Evolutionary conservation across 2,797 vertebrate genomes (phyloP), one percentile per base, ranked within the genome.

Genomic region (Vireo griseus): DNA sequence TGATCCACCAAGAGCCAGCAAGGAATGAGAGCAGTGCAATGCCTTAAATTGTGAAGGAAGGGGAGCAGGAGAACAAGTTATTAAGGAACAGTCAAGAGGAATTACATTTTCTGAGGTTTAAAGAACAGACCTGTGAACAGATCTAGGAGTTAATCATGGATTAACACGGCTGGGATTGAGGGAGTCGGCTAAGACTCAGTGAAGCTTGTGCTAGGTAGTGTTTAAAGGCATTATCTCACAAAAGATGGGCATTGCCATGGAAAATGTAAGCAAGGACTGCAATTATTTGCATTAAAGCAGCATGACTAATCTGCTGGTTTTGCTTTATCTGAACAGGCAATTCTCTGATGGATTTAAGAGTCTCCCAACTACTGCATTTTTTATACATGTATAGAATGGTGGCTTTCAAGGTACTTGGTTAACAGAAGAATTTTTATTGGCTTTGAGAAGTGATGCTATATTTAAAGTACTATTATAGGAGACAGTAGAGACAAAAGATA

Each of bases 191-290:
- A 66, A 92, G 59, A 68, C 37, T 92, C 86, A 67, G 71, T 57
- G 55, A 92, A 76, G 74, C 84, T 91, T 92, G 37, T 67, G 19
- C 67, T 58, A 74, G 45, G 35, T 77, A 44, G 57, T 77, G 81
- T 95, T 96, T 94, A 92, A 92, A 91, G 42, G 52, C 52, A 67
- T 95, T 96, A 92, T 88, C 73, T 91, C 85, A 95, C 85, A 91
- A 87, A 95, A 87, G 90, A 87, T 73, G 68, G 61, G 40, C 52
- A 94, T 91, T 94, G 61, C 88, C 67, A 79, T 71, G 48, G 74
- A 90, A 90, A 95, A 95, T 73, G 77, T 85, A 94, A 91, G 84
- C 63, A 92, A 85, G 57, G 52, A n/a, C 71, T 92, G 42, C 55
- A 93, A 89, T 94, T 95, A 95, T 95, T 91, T 93, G 67, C 81